Evolutionary conservation across 2,888 invertebrate genomes (phyloP).

Genomic region (Dynastes grantii): DNA sequence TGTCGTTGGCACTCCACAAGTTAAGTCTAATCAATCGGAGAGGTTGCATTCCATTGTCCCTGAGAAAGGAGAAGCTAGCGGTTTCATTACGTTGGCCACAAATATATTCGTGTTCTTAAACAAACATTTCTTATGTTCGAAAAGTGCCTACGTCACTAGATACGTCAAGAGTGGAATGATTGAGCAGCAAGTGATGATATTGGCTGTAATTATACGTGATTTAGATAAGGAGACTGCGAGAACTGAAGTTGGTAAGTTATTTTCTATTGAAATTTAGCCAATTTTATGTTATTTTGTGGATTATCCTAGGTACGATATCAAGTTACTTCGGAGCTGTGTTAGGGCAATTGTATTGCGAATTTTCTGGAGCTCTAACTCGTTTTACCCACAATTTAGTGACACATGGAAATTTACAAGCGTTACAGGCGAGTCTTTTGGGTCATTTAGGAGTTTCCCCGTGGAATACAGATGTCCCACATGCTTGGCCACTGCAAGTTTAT

Average conservation of each 20-base stretch:
- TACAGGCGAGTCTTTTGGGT: conserved; percentile 81
- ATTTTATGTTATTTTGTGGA: conserved; percentile 25
- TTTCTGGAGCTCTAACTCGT: conserved; percentile 84
- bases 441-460: conserved; percentile 85
- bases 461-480: conserved; percentile 76
- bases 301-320: conserved; percentile 77
- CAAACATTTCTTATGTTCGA: conserved; percentile 84
- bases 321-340: conserved; percentile 81
- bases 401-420: conserved; percentile 77
- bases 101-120: conserved; percentile 91
- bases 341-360: conserved; percentile 82
- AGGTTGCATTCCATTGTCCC: conserved; percentile 76
- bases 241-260: conserved; percentile 78
- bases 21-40: conserved; percentile 70
- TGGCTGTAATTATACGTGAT: conserved; percentile 92
- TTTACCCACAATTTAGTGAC: conserved; percentile 88
- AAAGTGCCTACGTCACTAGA: conserved; percentile 78
- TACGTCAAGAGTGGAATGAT: conserved; percentile 82
- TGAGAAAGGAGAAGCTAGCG: conserved; percentile 85
- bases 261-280: conserved; percentile 12
- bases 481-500: conserved; percentile 86
- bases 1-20: conserved; percentile 39
- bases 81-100: conserved; percentile 89
- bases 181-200: conserved; percentile 90
- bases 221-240: conserved; percentile 91